A percentile compares a stretch with the other conserved stretches of the same genome.
phyloP scores from a whole-genome alignment of 1,140 invertebrate genomes.

The Chironomus tepperi region DNA sequence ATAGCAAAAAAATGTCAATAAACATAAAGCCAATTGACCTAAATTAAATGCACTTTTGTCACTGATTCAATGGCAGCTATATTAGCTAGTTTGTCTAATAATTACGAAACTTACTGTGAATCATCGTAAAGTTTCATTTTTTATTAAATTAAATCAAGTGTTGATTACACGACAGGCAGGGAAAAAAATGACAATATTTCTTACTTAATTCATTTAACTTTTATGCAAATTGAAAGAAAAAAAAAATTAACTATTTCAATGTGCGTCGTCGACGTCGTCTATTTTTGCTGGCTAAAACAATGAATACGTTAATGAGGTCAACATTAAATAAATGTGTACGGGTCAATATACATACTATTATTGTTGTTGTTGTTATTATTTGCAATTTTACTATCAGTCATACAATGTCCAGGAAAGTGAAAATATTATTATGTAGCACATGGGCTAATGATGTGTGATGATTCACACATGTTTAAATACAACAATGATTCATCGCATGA shows the following conservation, averaged over 20 bases:
- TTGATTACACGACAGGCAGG: no score
- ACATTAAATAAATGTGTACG: neutral
- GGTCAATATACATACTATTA: neutral
- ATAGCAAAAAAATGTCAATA: no score
- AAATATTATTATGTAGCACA: neutral
- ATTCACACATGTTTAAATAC: neutral
- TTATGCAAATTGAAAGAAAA: constrained; percentile 14
- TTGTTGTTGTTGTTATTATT: no score
- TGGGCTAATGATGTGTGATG: neutral
- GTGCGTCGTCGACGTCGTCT: neutral
- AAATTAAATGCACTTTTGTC: no score
- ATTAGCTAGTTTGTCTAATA: no score
- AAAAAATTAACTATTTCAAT: no score
- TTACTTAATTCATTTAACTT: neutral
- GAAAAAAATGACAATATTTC: no score
- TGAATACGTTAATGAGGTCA: neutral
- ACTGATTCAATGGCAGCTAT: no score
- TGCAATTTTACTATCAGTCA: neutral
- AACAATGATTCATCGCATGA: neutral
- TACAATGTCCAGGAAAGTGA: neutral
- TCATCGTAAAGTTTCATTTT: neutral
- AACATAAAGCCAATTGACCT: no score
- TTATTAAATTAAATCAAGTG: no score
- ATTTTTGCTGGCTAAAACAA: neutral
- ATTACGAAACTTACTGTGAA: neutral